These are phyloP conservation scores for Sebastes iracundus DNA, from an alignment of 2,797 vertebrate genomes.

Conservation along the genomic window DNA sequence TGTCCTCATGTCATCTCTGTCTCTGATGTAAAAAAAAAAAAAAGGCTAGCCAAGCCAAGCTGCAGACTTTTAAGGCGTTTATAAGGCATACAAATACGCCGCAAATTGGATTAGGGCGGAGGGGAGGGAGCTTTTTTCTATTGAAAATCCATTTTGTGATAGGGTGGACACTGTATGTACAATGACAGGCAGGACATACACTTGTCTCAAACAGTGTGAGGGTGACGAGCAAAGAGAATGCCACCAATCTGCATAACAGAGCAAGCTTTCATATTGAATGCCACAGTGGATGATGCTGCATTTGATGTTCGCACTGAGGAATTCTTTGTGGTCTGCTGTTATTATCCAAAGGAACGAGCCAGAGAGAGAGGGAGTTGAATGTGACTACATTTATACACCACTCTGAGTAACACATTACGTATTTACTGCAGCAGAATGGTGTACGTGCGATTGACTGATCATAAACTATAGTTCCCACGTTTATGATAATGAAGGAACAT, in stretches of 20 bases:
- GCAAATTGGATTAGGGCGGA: conserved; percentile 71
- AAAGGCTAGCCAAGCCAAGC: conserved; percentile 57
- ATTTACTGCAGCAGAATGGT: not conserved
- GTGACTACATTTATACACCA: not conserved
- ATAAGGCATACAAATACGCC: conserved; percentile 68
- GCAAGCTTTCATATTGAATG: conserved; percentile 29
- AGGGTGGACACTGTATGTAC: conserved; percentile 60
- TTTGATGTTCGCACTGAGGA: conserved; percentile 40
- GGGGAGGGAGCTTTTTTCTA: conserved; percentile 46
- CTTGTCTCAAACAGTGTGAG: conserved; percentile 43
- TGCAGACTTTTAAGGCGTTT: conserved; percentile 65
- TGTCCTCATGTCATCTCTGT: conserved; percentile 60
- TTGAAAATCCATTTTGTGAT: conserved; percentile 66
- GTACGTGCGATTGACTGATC: not conserved
- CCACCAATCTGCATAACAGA: conserved; percentile 35
- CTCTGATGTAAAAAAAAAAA: conserved; percentile 21
- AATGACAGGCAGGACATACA: conserved; percentile 60
- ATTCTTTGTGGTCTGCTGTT: conserved; percentile 29
- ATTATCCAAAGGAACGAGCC: conserved; percentile 20
- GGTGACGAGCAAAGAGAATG: conserved; percentile 48
- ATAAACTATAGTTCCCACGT: not conserved
- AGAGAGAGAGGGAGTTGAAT: not conserved
- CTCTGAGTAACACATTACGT: not conserved
- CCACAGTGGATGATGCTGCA: conserved; percentile 46
- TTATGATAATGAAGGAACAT: not conserved